Conservation (phyloP, 2,797 vertebrate species). For the Sarcophilus harrisii region DNA sequence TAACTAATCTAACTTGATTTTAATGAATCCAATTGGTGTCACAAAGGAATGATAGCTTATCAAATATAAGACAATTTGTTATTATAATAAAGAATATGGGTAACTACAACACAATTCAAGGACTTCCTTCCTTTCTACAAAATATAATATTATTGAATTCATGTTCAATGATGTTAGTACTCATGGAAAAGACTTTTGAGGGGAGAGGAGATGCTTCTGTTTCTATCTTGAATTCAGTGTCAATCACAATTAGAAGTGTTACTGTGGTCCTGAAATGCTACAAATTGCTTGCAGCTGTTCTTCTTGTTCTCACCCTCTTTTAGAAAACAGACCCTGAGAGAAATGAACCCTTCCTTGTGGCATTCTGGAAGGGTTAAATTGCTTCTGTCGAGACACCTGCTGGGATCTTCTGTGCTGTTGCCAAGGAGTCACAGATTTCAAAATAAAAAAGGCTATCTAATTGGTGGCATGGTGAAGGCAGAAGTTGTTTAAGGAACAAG, state of each 20-base stretch:
- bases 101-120: conserved; percentile 69
- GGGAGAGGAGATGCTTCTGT: conserved; percentile 41
- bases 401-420: conserved; percentile 41
- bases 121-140: conserved; percentile 62
- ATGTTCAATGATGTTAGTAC: conserved; percentile 68
- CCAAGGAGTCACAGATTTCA: background rate
- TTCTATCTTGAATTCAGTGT: conserved; percentile 74
- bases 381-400: conserved; percentile 19
- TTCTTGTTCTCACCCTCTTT: conserved; percentile 61
- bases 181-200: conserved; percentile 59
- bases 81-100: conserved; percentile 44
- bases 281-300: conserved; percentile 64
- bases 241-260: conserved; percentile 67
- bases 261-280: conserved; percentile 64
- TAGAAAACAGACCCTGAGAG: conserved; percentile 51
- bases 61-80: background rate
- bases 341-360: conserved; percentile 30
- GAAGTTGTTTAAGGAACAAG: background rate
- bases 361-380: conserved; percentile 5
- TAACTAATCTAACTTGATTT: background rate
- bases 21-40: background rate
- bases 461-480: background rate
- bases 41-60: background rate
- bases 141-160: conserved; percentile 71
- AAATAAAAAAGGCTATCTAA: background rate